Percentiles rank a stretch among this genome's conserved stretches.
phyloP scores from a whole-genome alignment of 1,140 invertebrate genomes.

The Oedothorax gibbosus region DNA sequence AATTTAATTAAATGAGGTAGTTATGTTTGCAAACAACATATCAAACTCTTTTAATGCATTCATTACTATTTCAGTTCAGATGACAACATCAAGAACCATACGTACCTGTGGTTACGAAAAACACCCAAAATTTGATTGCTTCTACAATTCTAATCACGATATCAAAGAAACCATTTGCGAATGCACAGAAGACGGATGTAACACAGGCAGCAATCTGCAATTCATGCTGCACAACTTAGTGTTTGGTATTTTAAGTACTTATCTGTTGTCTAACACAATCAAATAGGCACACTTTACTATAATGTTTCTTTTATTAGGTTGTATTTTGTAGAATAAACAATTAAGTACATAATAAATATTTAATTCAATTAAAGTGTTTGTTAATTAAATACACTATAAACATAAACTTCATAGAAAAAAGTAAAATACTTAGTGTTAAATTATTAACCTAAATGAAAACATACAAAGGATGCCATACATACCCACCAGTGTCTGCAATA shows the following conservation, averaged over 20 bases:
- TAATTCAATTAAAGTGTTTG: not conserved
- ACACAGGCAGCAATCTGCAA: slow-evolving; percentile 9
- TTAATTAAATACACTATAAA: not conserved
- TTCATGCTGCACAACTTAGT: slow-evolving; percentile 19
- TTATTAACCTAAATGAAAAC: no score
- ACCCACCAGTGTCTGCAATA: no score
- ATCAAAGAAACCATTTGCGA: slow-evolving; percentile 52
- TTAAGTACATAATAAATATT: no score
- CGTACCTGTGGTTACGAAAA: slow-evolving; percentile 49
- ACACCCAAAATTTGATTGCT: slow-evolving; percentile 41
- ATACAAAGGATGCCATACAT: no score
- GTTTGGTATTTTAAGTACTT: not conserved
- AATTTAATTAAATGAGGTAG: no score
- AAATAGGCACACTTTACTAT: not conserved
- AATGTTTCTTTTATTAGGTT: slow-evolving; percentile 6
- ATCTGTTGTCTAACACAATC: not conserved
- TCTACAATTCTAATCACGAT: slow-evolving; percentile 45
- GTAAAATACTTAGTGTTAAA: no score
- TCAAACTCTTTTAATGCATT: not conserved
- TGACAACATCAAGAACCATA: slow-evolving; percentile 27
- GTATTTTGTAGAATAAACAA: slow-evolving; percentile 25
- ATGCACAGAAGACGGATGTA: slow-evolving; percentile 51
- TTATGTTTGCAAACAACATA: no score
- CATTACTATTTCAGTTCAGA: slow-evolving; percentile 21
- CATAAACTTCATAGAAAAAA: not conserved